phyloP scores from a whole-genome alignment of 1,140 invertebrate species.

The Tachypleus tridentatus region DNA sequence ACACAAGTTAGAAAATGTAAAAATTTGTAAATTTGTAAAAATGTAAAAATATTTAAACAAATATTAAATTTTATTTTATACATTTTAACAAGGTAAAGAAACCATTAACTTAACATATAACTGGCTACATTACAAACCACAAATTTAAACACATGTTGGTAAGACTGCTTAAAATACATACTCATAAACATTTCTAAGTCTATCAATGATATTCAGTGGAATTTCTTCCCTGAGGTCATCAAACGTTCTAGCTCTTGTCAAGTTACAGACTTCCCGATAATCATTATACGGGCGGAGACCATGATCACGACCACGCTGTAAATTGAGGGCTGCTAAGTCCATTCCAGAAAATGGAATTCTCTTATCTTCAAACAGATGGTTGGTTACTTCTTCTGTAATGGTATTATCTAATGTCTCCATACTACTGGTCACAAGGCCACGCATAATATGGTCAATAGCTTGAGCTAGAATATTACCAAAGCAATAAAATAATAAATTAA shows the following conservation, averaged over 20 bases:
- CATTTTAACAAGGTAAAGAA: too few relatives aligned
- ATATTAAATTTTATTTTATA: too few relatives aligned
- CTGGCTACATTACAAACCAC: too few relatives aligned
- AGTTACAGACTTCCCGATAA: conserved; percentile 58
- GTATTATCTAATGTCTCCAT: conserved; percentile 89
- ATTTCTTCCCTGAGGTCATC: conserved; percentile 52
- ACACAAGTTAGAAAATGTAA: too few relatives aligned
- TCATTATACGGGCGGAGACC: conserved; percentile 35
- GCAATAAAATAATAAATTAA: too few relatives aligned
- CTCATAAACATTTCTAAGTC: conserved; percentile 36
- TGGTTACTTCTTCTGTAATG: conserved; percentile 84
- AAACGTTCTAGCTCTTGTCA: conserved; percentile 53
- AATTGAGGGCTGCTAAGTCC: conserved; percentile 31
- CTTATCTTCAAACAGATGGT: conserved; percentile 81
- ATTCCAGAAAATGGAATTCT: conserved; percentile 57
- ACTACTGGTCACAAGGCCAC: conserved; percentile 74
- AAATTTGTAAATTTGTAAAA: too few relatives aligned
- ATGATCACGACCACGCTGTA: conserved; percentile 37
- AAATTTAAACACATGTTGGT: conserved; percentile 28
- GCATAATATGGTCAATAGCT: conserved; percentile 72
- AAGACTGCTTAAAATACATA: conserved; percentile 24
- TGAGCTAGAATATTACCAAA: conserved; percentile 28
- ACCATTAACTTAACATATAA: too few relatives aligned
- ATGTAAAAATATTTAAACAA: too few relatives aligned
- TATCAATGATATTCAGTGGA: conserved; percentile 42